phyloP scores from a whole-genome alignment of 2,888 invertebrate genomes.

The Ophion slaviceki region DNA sequence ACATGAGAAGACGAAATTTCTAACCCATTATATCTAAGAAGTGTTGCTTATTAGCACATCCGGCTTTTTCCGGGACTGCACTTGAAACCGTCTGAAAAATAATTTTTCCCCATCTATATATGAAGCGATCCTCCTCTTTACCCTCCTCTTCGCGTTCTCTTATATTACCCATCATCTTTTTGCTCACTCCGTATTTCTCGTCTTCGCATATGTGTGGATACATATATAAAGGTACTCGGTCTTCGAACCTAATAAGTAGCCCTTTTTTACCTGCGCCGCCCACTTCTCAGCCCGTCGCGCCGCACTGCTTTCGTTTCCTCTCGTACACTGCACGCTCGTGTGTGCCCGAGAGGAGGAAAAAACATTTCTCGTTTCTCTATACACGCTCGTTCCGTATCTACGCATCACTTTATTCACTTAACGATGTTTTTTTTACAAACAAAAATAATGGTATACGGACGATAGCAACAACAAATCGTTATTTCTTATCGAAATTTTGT shows the following conservation, averaged over 20 bases:
- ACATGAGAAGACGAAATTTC: not conserved
- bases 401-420: not conserved
- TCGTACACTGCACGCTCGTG: not conserved
- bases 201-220: constrained; percentile 17
- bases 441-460: not conserved
- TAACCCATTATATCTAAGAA: not conserved
- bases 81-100: not conserved
- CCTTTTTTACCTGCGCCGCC: constrained; percentile 50
- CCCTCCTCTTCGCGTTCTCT: constrained; percentile 34
- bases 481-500: not conserved
- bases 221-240: constrained; percentile 1
- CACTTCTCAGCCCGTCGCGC: constrained; percentile 41
- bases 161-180: constrained; percentile 38
- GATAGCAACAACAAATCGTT: no score
- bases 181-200: constrained; percentile 36
- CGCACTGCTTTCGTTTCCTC: constrained; percentile 20
- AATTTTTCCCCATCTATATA: not conserved
- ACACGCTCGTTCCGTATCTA: not conserved
- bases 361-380: constrained; percentile 15
- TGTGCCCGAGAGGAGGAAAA: not conserved
- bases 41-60: not conserved
- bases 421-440: not conserved
- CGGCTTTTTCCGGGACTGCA: not conserved
- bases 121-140: constrained; percentile 31
- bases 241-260: constrained; percentile 50